Conservation (phyloP, 2,888 invertebrate species). For the Pammene aurita region DNA sequence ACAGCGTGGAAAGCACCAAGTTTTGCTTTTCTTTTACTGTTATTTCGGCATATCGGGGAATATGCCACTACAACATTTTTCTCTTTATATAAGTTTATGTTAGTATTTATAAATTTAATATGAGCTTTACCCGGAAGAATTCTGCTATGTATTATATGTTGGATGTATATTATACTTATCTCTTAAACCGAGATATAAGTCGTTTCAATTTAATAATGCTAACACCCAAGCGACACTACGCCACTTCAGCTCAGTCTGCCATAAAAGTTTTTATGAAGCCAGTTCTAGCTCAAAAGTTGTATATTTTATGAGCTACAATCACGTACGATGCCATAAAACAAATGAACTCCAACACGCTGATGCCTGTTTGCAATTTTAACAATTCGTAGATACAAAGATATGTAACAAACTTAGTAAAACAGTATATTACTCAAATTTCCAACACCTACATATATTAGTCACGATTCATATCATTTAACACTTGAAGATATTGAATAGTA, state of each 20-base stretch:
- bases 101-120: background rate
- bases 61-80: slow-evolving; percentile 1
- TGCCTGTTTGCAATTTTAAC: slow-evolving; percentile 8
- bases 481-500: no score
- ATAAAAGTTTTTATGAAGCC: slow-evolving; percentile 11
- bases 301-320: slow-evolving; percentile 17
- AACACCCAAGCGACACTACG: slow-evolving; percentile 1
- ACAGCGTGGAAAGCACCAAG: background rate
- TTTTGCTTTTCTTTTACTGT: slow-evolving; percentile 7
- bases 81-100: background rate
- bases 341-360: background rate
- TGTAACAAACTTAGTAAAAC: background rate
- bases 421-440: no score
- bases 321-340: slow-evolving; percentile 10
- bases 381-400: slow-evolving; percentile 19
- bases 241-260: background rate
- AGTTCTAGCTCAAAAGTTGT: slow-evolving; percentile 8
- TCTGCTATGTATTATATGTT: no score
- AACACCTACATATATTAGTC: no score
- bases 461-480: no score
- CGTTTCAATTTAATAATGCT: background rate
- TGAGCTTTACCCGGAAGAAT: no score
- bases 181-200: no score
- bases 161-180: no score
- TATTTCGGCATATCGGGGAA: background rate